phyloP scores from a whole-genome alignment of 2,888 invertebrate genomes.

The Orchesellides sinensis region DNA sequence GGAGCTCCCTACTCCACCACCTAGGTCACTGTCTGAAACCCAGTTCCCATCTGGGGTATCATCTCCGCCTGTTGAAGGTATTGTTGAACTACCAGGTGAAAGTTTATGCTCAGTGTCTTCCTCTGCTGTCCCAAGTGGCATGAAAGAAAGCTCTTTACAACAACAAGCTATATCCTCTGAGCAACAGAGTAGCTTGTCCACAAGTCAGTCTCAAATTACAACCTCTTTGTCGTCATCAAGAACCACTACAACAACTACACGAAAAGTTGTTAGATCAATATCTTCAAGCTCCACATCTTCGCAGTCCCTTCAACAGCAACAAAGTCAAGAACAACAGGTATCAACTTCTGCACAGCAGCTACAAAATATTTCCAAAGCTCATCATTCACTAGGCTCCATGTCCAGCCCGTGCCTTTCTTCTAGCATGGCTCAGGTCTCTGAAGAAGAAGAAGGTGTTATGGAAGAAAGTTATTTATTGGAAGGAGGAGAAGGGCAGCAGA shows the following conservation, averaged over 20 bases:
- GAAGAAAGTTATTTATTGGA: constrained; percentile 60
- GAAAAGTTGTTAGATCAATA: constrained; percentile 55
- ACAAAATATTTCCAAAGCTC: constrained; percentile 7
- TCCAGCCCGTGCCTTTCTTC: constrained; percentile 56
- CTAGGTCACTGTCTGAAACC: constrained; percentile 11
- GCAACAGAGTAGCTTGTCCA: neutral
- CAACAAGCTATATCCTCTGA: neutral
- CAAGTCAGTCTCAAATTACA: constrained; percentile 42
- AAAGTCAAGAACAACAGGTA: constrained; percentile 30
- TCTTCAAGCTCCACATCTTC: constrained; percentile 26
- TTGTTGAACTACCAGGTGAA: neutral
- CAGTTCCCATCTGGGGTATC: constrained; percentile 9
- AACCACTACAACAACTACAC: constrained; percentile 38
- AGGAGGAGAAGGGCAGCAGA: constrained; percentile 37
- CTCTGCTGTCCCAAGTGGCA: constrained; percentile 28
- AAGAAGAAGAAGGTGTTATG: constrained; percentile 70
- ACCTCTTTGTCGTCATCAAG: constrained; percentile 31
- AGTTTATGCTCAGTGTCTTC: constrained; percentile 39
- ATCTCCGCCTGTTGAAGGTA: constrained; percentile 6
- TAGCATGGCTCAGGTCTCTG: constrained; percentile 60
- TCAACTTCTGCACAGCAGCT: constrained; percentile 25
- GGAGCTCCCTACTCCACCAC: constrained; percentile 51
- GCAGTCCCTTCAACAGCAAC: constrained; percentile 19
- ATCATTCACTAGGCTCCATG: constrained; percentile 39
- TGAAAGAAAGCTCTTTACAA: neutral